These are phyloP conservation scores for Rhinichthys osculus DNA, from an alignment of 2,797 vertebrate species.

Conservation along the genomic window DNA sequence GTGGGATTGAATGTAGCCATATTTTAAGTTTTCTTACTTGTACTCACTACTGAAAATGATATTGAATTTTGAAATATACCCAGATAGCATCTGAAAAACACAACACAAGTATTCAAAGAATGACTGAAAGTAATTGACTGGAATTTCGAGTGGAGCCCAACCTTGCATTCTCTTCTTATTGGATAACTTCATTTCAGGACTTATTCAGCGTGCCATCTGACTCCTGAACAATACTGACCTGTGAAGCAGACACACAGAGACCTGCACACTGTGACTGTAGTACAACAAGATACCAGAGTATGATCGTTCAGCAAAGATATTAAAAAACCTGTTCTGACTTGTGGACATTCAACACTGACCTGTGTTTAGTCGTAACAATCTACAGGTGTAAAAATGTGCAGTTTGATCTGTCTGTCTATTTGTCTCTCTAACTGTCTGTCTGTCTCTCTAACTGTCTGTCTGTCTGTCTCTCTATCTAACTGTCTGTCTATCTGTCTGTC, in stretches of 20 bases:
- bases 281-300: constrained; percentile 7
- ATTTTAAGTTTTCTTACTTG: not conserved
- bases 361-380: constrained; percentile 2
- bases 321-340: constrained; percentile 33
- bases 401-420: no score
- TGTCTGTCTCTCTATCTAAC: no score
- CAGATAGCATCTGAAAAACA: constrained; percentile 7
- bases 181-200: not conserved
- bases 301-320: constrained; percentile 1
- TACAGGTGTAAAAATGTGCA: not conserved
- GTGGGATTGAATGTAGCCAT: not conserved
- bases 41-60: not conserved
- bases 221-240: not conserved
- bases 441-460: no score
- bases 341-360: constrained; percentile 12
- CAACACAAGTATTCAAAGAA: not conserved
- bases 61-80: not conserved
- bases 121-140: not conserved
- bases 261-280: no score
- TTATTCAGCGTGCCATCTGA: not conserved
- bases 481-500: no score
- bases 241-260: not conserved
- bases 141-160: not conserved
- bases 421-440: no score
- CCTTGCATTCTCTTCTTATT: constrained; percentile 4